Conservation (phyloP, 2,888 invertebrate species). For the Leptopilina myrica region DNA sequence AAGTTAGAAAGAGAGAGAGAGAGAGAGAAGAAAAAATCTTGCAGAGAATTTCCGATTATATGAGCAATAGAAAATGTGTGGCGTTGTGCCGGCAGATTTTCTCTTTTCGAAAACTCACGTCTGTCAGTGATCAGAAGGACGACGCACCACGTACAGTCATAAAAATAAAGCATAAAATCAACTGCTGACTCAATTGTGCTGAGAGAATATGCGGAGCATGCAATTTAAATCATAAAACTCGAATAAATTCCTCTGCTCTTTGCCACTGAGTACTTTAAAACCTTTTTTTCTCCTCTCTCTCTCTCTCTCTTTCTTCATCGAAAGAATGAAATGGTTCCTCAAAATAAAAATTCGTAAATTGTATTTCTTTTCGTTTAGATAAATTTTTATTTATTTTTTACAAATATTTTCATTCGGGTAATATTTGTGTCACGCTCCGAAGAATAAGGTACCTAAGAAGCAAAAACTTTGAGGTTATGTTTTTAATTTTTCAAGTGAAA, state of each 20-base stretch:
- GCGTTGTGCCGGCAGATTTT: conserved; percentile 37
- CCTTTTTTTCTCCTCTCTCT: neutral
- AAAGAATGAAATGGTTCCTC: too few relatives aligned
- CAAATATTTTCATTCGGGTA: too few relatives aligned
- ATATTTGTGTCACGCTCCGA: too few relatives aligned
- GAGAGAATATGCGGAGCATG: conserved; percentile 69
- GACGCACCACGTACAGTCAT: conserved; percentile 63
- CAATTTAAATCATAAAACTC: conserved; percentile 75
- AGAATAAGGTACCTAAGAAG: too few relatives aligned
- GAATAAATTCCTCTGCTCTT: conserved; percentile 65
- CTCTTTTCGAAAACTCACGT: conserved; percentile 44
- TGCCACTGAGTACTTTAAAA: conserved; percentile 15
- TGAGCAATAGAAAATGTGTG: conserved; percentile 42
- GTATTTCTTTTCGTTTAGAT: too few relatives aligned
- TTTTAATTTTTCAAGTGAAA: too few relatives aligned
- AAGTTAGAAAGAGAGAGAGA: conserved; percentile 51
- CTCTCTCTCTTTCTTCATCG: neutral
- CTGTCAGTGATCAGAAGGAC: conserved; percentile 46
- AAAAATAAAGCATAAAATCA: conserved; percentile 74
- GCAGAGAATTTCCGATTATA: conserved; percentile 48
- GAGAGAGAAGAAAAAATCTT: conserved; percentile 49
- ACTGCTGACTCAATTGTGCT: conserved; percentile 72
- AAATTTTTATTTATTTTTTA: neutral
- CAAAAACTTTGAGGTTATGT: too few relatives aligned
- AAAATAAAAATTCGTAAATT: too few relatives aligned